These are phyloP conservation scores for Rhynchopsitta pachyrhyncha DNA, from an alignment of 2,113 vertebrate genomes.

Conservation along the genomic window DNA sequence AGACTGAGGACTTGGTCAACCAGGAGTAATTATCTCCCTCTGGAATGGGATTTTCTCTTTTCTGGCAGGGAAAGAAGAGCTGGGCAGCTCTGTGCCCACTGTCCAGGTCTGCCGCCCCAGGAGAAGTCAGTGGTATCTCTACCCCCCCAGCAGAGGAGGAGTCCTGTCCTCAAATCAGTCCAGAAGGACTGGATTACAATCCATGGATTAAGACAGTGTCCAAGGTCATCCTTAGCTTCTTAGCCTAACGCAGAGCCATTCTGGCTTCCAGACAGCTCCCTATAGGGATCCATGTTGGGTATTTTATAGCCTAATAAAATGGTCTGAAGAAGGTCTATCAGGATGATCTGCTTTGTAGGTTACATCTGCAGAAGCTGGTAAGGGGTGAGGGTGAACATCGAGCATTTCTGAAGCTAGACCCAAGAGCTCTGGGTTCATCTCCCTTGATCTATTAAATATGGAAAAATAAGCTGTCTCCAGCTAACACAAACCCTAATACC, in stretches of 20 bases:
- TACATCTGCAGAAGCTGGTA: not conserved
- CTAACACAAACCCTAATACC: not conserved
- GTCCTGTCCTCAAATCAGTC: not conserved
- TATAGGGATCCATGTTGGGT: not conserved
- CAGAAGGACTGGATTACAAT: not conserved
- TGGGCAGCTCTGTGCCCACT: not conserved
- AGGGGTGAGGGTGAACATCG: not conserved
- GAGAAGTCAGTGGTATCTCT: not conserved
- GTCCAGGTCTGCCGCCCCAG: not conserved
- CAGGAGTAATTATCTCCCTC: constrained; percentile 15
- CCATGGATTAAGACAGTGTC: not conserved
- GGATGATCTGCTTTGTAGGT: not conserved
- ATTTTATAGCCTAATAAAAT: not conserved
- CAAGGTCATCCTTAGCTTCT: not conserved
- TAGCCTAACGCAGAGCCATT: not conserved
- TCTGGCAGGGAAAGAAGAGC: not conserved
- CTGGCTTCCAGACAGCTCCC: not conserved
- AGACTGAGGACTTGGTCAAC: not conserved
- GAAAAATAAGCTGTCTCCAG: not conserved
- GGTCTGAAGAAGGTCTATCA: not conserved
- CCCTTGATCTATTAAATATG: not conserved
- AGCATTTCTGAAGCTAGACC: not conserved
- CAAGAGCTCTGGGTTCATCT: not conserved
- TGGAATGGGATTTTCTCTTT: constrained; percentile 29
- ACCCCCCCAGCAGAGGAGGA: not conserved